Percentiles rank a stretch among this genome's conserved stretches.
Conservation (phyloP, 1,140 invertebrate species). For the Drosophila lacteicornis region DNA sequence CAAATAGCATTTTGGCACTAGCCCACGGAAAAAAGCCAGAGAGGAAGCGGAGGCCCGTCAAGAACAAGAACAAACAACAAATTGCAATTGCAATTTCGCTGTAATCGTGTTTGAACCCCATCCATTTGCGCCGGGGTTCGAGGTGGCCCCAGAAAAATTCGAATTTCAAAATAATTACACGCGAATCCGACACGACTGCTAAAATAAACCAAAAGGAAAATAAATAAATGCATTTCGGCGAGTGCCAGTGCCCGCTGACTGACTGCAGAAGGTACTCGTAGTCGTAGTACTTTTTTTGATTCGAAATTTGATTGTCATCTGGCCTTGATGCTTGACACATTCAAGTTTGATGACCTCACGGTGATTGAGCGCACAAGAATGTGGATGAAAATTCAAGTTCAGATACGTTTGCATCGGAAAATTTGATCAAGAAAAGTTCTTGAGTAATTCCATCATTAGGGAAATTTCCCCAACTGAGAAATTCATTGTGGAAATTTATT, state of each 20-base stretch:
- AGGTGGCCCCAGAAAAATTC: conserved; percentile 65
- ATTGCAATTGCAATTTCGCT: conserved; percentile 30
- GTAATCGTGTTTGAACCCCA: conserved; percentile 56
- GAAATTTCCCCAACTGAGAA: neutral
- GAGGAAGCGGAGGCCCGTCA: conserved; percentile 73
- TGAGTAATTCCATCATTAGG: neutral
- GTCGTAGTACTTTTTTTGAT: conserved; percentile 7
- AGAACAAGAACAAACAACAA: conserved; percentile 60
- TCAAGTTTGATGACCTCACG: conserved; percentile 60
- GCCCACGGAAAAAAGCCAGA: conserved; percentile 63
- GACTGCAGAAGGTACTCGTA: conserved; percentile 13
- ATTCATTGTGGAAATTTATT: neutral
- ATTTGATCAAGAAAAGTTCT: neutral
- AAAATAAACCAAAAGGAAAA: conserved; percentile 50
- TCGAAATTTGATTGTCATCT: conserved; percentile 41
- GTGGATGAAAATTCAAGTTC: conserved; percentile 35
- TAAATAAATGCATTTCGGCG: conserved; percentile 47
- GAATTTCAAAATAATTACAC: conserved; percentile 81
- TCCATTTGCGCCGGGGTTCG: conserved; percentile 7
- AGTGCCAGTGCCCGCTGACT: conserved; percentile 16
- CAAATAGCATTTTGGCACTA: conserved; percentile 76
- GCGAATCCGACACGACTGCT: conserved; percentile 43
- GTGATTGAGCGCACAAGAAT: conserved; percentile 27
- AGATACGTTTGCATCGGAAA: conserved; percentile 11
- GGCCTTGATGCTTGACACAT: conserved; percentile 46